Base-by-base conservation (phyloP, 2,888 invertebrate species). In the Trilocha varians region DNA sequence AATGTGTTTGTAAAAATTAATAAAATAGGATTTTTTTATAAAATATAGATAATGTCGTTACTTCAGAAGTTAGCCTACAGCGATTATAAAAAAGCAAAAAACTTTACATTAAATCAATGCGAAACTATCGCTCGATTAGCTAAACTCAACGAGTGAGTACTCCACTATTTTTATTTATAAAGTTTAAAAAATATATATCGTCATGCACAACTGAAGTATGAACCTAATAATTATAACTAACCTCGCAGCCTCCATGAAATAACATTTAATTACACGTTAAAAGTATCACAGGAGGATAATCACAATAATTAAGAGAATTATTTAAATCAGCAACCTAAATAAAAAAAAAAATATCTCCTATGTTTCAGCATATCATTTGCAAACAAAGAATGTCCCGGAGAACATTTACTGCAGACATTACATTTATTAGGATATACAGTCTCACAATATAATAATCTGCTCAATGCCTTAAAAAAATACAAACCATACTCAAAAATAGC, bases 401-500 rank as follows among this genome's bases (percentile, higher is more conserved):
- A 83, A 47, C 44, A 67, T 8, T 49, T 86, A 5, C 51, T 85
- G 16, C 80, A 78, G 49, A 50, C 55, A 33, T 52, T 87, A 16
- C 76, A 86, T 43, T 57, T 73, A 11, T 46, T 44, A 35, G 86
- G 86, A 0, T 70, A 58, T 38, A 63, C 75, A 0, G 53, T 62
- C 0, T 49, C 58, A 16, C 57, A 70, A 17, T 85, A 69, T 39
- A 62, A 52, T 41, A 48, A 68, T 18, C 57, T 71, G 32, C 13
- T 79, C 1, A 42, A 52, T 0, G 56, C 61, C 13, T 65, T 69
- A 3, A 40, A 55, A 1, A 58, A 58, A 40, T 79, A 78, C 48
- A 67, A 55, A 40, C 84, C 82, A 1, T 56, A 65, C 33, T 51
- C 74, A 1, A 87, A 87, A 65, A 60, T 87, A 13, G 87, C 87